A percentile compares a stretch with the other conserved stretches of the same genome.
These are phyloP conservation scores for Drosophila kanekoi DNA, from an alignment of 2,888 invertebrate species.

Conservation along the genomic window DNA sequence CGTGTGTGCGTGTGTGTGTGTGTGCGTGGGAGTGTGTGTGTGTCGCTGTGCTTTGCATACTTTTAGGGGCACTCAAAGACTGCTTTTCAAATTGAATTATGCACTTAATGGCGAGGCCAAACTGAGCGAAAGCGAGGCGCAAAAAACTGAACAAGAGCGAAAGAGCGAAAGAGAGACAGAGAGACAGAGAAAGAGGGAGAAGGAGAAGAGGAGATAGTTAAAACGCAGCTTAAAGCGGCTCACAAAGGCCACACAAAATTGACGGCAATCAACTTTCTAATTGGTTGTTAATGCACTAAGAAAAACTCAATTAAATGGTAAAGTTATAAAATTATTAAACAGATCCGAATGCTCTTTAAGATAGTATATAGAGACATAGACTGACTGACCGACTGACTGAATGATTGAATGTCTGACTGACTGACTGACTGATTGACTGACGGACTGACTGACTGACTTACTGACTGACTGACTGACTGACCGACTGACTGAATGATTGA, in stretches of 20 bases:
- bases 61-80: constrained; percentile 67
- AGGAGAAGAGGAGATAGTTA: background rate
- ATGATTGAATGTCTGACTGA: no score
- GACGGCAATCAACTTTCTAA: constrained; percentile 12
- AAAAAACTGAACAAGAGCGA: background rate
- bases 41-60: constrained; percentile 68
- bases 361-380: no score
- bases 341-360: no score
- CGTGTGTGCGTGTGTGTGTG: constrained; percentile 2
- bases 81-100: constrained; percentile 71
- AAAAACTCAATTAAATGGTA: background rate
- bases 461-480: no score
- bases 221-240: constrained; percentile 10
- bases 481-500: no score
- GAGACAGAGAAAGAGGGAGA: background rate
- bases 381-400: no score
- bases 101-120: constrained; percentile 63
- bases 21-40: background rate
- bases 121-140: background rate
- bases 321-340: no score
- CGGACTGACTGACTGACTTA: no score
- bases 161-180: no score
- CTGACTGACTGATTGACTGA: no score
- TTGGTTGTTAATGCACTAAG: constrained; percentile 6
- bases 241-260: constrained; percentile 9